phyloP scores from a whole-genome alignment of 2,113 vertebrate genomes.

The Engystomops pustulosus region DNA sequence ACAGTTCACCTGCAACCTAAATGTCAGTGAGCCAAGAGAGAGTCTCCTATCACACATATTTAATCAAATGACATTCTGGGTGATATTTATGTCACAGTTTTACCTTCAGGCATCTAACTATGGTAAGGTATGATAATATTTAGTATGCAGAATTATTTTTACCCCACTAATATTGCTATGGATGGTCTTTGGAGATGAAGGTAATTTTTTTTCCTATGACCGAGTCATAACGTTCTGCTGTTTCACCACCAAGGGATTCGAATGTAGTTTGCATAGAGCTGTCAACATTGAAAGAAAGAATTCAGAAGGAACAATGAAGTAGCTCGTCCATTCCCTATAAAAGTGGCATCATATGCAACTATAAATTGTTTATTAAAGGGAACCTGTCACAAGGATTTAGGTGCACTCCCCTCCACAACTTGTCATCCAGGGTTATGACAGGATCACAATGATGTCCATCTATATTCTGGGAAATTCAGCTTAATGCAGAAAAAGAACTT shows the following conservation, averaged over 20 bases:
- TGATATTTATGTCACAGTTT: slow-evolving; percentile 13
- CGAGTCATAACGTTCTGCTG: not conserved
- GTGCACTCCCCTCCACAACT: too few species aligned
- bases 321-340: too few species aligned
- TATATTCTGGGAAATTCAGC: too few species aligned
- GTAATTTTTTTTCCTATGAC: slow-evolving; percentile 14
- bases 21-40: slow-evolving; percentile 18
- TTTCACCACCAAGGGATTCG: not conserved
- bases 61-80: not conserved
- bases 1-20: slow-evolving; percentile 31
- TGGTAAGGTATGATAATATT: not conserved
- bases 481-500: too few species aligned
- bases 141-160: slow-evolving; percentile 20
- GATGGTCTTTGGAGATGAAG: slow-evolving; percentile 11
- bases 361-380: too few species aligned
- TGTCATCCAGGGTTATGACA: too few species aligned
- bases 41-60: slow-evolving; percentile 7
- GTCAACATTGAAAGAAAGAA: not conserved
- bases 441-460: too few species aligned
- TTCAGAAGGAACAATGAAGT: too few species aligned
- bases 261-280: not conserved
- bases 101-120: not conserved
- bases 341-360: too few species aligned
- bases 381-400: too few species aligned
- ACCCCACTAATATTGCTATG: not conserved